phyloP scores from a whole-genome alignment of 2,797 vertebrate species.

The Sphenopsis melanotis region DNA sequence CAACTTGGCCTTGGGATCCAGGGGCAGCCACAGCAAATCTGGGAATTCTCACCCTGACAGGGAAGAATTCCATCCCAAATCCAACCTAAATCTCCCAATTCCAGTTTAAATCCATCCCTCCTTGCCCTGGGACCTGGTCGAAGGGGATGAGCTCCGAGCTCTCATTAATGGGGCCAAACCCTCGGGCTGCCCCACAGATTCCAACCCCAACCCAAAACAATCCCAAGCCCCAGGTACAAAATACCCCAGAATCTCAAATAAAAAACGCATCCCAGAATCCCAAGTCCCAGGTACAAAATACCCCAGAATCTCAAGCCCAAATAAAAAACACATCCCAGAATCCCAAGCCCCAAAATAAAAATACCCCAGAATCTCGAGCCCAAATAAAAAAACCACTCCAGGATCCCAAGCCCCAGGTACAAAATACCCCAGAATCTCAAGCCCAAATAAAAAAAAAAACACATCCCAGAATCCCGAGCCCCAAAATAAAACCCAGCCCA shows the following conservation, averaged over 20 bases:
- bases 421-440: accelerated
- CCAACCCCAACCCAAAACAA: not conserved
- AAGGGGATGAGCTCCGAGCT: accelerated
- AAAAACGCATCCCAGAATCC: not conserved
- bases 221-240: not conserved
- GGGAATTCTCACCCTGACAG: not conserved
- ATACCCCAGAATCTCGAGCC: not conserved
- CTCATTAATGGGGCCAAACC: not conserved
- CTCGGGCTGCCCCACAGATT: not conserved
- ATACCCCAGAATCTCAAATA: not conserved
- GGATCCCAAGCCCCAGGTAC: too few species aligned
- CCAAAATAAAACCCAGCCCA: not conserved
- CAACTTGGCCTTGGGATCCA: not conserved
- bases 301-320: not conserved
- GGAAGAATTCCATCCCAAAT: not conserved
- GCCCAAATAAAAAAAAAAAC: too few species aligned
- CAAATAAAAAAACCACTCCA: not conserved
- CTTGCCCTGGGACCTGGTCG: accelerated
- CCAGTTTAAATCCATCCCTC: too few species aligned
- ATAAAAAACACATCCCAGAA: not conserved
- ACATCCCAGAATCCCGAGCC: not conserved
- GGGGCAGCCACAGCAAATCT: not conserved
- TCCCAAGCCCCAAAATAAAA: not conserved
- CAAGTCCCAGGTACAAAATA: not conserved
- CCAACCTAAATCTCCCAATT: accelerated